Evolutionary conservation across 1,140 invertebrate genomes (phyloP).

Genomic region (Drosophila elegans): DNA sequence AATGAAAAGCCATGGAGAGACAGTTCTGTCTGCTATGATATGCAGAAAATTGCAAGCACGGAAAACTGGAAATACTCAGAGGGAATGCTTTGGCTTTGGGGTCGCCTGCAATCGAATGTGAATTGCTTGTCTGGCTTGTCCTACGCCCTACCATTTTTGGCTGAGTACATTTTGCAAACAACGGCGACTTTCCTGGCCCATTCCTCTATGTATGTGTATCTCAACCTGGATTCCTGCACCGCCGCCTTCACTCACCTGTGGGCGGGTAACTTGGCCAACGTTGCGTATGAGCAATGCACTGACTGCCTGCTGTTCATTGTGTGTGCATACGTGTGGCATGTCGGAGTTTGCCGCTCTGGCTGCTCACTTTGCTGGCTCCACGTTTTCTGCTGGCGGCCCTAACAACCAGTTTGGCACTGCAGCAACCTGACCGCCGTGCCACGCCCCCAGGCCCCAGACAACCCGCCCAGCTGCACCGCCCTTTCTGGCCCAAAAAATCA

Average conservation of each 20-base stretch:
- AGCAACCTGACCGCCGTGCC: constrained; percentile 50
- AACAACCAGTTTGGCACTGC: constrained; percentile 67
- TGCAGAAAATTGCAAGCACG: constrained; percentile 70
- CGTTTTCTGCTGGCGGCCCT: constrained; percentile 48
- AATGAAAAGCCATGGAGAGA: constrained; percentile 42
- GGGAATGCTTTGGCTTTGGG: constrained; percentile 20
- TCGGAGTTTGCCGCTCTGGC: constrained; percentile 29
- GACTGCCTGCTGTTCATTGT: constrained; percentile 50
- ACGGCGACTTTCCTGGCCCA: constrained; percentile 30
- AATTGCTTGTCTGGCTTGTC: constrained; percentile 74
- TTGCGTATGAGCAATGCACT: constrained; percentile 76
- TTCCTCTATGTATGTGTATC: constrained; percentile 1
- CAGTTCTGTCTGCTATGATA: constrained; percentile 54
- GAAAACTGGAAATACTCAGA: constrained; percentile 3
- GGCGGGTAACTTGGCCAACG: constrained; percentile 63
- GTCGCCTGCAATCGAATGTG: constrained; percentile 63
- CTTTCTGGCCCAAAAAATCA: constrained; percentile 66
- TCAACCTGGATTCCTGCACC: not conserved
- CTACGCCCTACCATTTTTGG: constrained; percentile 40
- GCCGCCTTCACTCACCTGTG: constrained; percentile 35
- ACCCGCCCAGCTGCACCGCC: constrained; percentile 4
- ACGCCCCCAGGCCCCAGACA: constrained; percentile 11
- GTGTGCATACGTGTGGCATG: constrained; percentile 43
- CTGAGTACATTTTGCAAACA: constrained; percentile 44
- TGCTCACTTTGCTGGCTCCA: constrained; percentile 67